Evolutionary conservation across 2,888 invertebrate genomes (phyloP), one percentile per base, ranked within the genome.

Genomic region (Ligdia adustata): DNA sequence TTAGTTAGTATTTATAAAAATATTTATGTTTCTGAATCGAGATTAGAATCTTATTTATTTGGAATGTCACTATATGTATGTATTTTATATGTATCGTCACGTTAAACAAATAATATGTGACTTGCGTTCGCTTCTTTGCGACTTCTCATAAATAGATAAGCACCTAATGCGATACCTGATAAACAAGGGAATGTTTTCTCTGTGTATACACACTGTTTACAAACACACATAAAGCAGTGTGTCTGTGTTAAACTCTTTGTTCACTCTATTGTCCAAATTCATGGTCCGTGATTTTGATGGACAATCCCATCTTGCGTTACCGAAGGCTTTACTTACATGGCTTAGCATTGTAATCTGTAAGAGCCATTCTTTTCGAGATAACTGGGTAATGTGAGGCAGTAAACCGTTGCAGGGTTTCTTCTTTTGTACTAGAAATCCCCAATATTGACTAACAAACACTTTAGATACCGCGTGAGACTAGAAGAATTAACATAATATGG

Each of bases 221-320:
- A 18, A 34, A 47, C 40, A 47, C 41, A 32, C n/a, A 32, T 14
- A 37, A 7, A 41, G 41, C 37, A 27, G 26, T 41, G 7, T 27
- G 35, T 34, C 26, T 41, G 35, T 47, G 47, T 47, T 38, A 27
- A 9, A 26, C 28, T 32, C 42, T 43, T 42, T 49, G 42, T 49
- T 49, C 42, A 33, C 33, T 34, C 34, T 28, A 49, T 49, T 49
- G 48, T 49, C 42, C 42, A 38, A 49, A 49, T 49, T 38, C 48
- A 49, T 33, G 48, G 48, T 49, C 22, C 38, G 33, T 49, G 48
- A 38, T 42, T 49, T 49, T 49, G 48, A 49, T 34, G 38, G 42
- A 42, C 48, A 49, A 40, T 29, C 48, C 48, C 42, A 16, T 34
- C 48, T 49, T 43, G 38, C 27, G 33, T 49, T 49, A 49, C 48